Percentiles rank a stretch among this genome's conserved stretches.
Evolutionary conservation across 1,140 invertebrate species (phyloP).

Genomic region (Lucilia cuprina): DNA sequence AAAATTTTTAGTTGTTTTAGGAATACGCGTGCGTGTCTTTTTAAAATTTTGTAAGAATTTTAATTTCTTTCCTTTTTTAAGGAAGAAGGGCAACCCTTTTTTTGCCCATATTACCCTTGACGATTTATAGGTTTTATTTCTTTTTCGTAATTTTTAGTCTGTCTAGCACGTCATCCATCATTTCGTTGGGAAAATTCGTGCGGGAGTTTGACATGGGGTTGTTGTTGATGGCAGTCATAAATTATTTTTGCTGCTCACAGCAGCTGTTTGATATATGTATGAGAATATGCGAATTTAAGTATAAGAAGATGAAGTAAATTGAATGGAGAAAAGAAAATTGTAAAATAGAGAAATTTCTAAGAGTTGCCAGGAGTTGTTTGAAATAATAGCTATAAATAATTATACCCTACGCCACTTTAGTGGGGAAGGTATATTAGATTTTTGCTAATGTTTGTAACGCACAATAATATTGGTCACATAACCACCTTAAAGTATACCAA

Average conservation of each 20-base stretch:
- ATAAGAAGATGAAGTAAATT: not conserved
- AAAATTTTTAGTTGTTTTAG: not conserved
- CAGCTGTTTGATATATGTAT: not conserved
- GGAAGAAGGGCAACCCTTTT: not conserved
- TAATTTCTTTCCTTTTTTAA: no score
- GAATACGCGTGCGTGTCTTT: no score
- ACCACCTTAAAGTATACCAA: no score
- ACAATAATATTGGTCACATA: no score
- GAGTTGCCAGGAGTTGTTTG: not conserved
- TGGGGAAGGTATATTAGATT: no score
- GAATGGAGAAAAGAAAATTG: not conserved
- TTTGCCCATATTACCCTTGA: not conserved
- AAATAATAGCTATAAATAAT: no score
- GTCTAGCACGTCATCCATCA: not conserved
- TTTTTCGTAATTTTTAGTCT: not conserved
- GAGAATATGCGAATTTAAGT: not conserved
- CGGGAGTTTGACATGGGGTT: not conserved
- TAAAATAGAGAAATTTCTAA: not conserved
- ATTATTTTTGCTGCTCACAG: not conserved
- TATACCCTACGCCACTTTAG: no score
- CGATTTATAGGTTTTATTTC: not conserved
- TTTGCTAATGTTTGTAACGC: no score
- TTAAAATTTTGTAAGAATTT: no score
- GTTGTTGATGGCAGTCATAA: not conserved
- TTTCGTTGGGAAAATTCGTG: not conserved